A percentile compares a stretch with the other conserved stretches of the same genome.
Conservation (phyloP, 1,140 invertebrate genomes). For the Cyclina sinensis region DNA sequence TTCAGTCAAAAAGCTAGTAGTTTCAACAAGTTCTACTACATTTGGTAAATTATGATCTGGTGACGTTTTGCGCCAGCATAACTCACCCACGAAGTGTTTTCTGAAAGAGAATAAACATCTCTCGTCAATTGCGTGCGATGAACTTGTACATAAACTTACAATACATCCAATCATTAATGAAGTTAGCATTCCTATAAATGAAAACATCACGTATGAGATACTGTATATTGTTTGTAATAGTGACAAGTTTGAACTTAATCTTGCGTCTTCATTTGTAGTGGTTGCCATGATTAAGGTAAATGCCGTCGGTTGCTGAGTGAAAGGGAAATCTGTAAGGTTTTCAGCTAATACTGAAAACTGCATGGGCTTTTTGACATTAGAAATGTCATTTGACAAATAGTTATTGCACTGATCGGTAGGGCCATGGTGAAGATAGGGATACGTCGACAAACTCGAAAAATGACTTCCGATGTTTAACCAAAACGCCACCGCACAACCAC, state of each 20-base stretch:
- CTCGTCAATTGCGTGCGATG: not conserved
- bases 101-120: not conserved
- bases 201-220: not conserved
- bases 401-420: slow-evolving; percentile 25
- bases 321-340: too few species aligned
- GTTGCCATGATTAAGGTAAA: too few species aligned
- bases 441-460: not conserved
- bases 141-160: not conserved
- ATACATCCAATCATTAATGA: not conserved
- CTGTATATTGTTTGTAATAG: not conserved
- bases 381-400: not conserved
- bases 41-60: not conserved
- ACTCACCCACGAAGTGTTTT: not conserved
- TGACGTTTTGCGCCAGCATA: not conserved
- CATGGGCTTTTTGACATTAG: not conserved
- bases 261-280: too few species aligned
- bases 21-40: not conserved
- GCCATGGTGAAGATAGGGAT: slow-evolving; percentile 21
- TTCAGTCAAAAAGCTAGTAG: not conserved
- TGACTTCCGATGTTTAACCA: slow-evolving; percentile 48
- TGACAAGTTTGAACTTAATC: too few species aligned
- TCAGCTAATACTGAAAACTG: too few species aligned
- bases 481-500: not conserved
- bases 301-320: too few species aligned
- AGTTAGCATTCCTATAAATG: not conserved